phyloP scores from a whole-genome alignment of 2,113 vertebrate genomes.

The Pelvicachromis taeniatus region DNA sequence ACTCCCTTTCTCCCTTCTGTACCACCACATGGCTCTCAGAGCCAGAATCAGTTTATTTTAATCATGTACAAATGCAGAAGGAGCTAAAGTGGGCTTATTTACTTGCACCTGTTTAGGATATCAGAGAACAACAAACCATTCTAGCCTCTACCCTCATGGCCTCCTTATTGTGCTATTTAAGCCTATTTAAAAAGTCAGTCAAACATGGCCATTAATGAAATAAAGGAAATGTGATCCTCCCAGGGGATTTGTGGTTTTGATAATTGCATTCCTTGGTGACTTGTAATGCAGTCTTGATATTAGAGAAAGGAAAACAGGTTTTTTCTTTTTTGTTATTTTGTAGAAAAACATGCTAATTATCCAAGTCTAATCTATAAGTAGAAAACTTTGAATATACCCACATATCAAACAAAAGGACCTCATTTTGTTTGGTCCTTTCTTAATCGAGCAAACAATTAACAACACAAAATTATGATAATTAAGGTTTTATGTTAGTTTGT shows the following conservation, averaged over 20 bases:
- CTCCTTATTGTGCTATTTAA: background rate
- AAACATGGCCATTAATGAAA: background rate
- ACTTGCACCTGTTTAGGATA: constrained; percentile 4
- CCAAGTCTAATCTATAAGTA: background rate
- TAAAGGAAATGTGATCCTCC: background rate
- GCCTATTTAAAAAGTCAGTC: background rate
- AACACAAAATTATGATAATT: background rate
- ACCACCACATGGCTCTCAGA: background rate
- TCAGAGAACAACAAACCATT: background rate
- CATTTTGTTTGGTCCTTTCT: background rate
- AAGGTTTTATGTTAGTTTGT: background rate
- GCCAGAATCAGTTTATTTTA: constrained; percentile 20
- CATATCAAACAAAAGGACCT: background rate
- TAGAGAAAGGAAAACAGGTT: background rate
- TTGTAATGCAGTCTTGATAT: background rate
- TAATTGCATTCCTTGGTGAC: background rate
- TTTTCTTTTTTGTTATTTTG: background rate
- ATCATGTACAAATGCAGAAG: background rate
- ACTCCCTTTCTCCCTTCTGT: constrained; percentile 69
- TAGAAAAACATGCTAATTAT: background rate
- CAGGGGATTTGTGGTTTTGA: background rate
- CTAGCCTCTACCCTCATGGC: background rate
- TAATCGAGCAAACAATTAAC: background rate
- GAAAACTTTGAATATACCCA: background rate
- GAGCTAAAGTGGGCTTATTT: background rate